Conservation (phyloP, 2,797 vertebrate genomes). For the Menidia menidia region DNA sequence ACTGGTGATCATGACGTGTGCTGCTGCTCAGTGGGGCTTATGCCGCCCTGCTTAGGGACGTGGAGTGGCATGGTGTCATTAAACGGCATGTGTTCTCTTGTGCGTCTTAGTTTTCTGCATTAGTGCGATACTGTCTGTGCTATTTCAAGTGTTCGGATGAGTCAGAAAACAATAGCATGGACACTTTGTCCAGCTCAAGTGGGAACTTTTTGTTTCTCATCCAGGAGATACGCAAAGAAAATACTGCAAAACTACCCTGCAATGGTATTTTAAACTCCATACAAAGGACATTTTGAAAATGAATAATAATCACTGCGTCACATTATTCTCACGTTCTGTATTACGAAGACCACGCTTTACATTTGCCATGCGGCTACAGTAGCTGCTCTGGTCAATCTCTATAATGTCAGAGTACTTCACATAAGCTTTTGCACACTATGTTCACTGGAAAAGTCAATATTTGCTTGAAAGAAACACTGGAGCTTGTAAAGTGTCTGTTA, state of each 20-base stretch:
- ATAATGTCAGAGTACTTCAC: not conserved
- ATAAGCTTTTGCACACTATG: not conserved
- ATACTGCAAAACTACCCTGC: not conserved
- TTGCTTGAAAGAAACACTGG: not conserved
- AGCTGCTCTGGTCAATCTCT: no score
- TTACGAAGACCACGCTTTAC: no score
- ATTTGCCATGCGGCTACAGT: no score
- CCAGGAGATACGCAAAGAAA: not conserved
- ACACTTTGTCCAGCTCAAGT: not conserved
- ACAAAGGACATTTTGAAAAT: no score
- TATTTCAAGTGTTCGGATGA: conserved; percentile 5
- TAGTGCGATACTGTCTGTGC: not conserved
- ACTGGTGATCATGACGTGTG: not conserved
- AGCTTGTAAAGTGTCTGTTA: not conserved
- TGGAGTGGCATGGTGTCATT: not conserved
- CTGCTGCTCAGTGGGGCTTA: not conserved
- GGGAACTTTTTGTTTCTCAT: not conserved
- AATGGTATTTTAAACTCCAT: not conserved
- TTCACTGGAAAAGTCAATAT: not conserved
- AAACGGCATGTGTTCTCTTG: not conserved
- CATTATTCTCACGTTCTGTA: no score
- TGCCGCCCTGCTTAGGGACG: not conserved
- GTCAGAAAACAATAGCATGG: conserved; percentile 14
- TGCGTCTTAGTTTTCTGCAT: not conserved
- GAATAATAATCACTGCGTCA: no score